Evolutionary conservation across 2,797 vertebrate genomes (phyloP).

Genomic region (Fundulus diaphanus): DNA sequence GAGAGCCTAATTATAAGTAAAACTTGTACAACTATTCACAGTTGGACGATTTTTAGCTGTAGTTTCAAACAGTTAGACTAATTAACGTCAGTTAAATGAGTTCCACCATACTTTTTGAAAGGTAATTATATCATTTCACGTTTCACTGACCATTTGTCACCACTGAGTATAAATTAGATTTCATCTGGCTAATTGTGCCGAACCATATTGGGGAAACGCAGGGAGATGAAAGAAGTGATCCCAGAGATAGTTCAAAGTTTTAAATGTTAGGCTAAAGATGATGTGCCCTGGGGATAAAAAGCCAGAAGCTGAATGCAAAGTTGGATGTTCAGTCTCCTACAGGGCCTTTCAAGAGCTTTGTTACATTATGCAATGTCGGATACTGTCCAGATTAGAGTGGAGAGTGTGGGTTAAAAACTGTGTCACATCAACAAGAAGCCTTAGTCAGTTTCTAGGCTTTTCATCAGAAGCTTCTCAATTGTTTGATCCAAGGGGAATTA

Average conservation of each 20-base stretch:
- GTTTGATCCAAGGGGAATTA: slow-evolving; percentile 59
- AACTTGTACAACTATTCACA: slow-evolving; percentile 67
- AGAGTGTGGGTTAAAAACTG: slow-evolving; percentile 10
- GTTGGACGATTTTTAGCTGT: slow-evolving; percentile 66
- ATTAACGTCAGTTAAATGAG: slow-evolving; percentile 84
- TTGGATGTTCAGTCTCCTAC: slow-evolving; percentile 15
- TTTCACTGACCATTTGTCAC: slow-evolving; percentile 83
- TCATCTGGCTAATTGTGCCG: slow-evolving; percentile 77
- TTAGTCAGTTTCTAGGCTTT: slow-evolving; percentile 59
- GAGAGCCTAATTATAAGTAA: slow-evolving; percentile 75
- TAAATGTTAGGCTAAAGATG: slow-evolving; percentile 50
- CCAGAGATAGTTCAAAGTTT: slow-evolving; percentile 59
- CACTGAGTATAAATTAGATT: slow-evolving; percentile 79
- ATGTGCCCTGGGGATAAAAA: slow-evolving; percentile 20
- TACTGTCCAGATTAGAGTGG: neutral
- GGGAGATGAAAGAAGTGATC: slow-evolving; percentile 71
- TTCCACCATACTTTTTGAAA: slow-evolving; percentile 79
- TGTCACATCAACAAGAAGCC: slow-evolving; percentile 41
- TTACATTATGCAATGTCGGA: slow-evolving; percentile 22
- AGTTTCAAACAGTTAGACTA: slow-evolving; percentile 80
- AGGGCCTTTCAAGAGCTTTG: slow-evolving; percentile 12
- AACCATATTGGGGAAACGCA: slow-evolving; percentile 53
- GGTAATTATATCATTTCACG: slow-evolving; percentile 85
- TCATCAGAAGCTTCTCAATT: slow-evolving; percentile 63
- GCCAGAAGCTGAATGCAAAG: slow-evolving; percentile 53